These are phyloP conservation scores for Lasioglossum zephyrum DNA, from an alignment of 2,888 invertebrate genomes.

Conservation along the genomic window DNA sequence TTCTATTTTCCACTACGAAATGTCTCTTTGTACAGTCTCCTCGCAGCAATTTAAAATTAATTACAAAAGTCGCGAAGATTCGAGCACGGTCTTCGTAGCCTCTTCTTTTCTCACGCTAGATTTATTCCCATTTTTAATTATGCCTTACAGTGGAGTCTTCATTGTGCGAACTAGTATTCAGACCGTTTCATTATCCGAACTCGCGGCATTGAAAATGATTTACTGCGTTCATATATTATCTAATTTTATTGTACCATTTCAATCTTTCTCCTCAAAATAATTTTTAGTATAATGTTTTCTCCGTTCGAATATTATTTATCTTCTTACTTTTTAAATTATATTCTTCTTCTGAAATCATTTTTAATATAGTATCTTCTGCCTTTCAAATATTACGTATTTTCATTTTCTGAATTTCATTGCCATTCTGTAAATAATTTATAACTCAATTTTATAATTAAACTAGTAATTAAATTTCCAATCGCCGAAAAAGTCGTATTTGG, in stretches of 20 bases:
- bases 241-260: not conserved
- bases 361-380: not conserved
- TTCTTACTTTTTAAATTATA: not conserved
- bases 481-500: no score
- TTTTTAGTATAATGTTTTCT: not conserved
- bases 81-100: slow-evolving; percentile 30
- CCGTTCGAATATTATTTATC: not conserved
- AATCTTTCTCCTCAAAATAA: not conserved
- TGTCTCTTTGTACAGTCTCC: slow-evolving; percentile 25
- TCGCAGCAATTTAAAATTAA: slow-evolving; percentile 64
- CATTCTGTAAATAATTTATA: no score
- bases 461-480: no score
- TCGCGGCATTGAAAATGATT: not conserved
- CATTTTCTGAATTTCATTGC: no score
- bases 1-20: slow-evolving; percentile 45
- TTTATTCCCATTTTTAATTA: slow-evolving; percentile 37
- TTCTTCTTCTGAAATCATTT: not conserved
- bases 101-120: slow-evolving; percentile 2
- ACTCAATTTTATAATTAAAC: no score
- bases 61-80: slow-evolving; percentile 58
- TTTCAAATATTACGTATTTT: not conserved
- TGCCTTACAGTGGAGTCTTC: not conserved
- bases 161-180: not conserved
- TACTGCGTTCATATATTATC: not conserved
- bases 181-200: slow-evolving; percentile 1